Percentiles rank a stretch among this genome's conserved stretches.
Evolutionary conservation across 2,888 invertebrate genomes (phyloP).

Genomic region (Herminia tarsipennalis): DNA sequence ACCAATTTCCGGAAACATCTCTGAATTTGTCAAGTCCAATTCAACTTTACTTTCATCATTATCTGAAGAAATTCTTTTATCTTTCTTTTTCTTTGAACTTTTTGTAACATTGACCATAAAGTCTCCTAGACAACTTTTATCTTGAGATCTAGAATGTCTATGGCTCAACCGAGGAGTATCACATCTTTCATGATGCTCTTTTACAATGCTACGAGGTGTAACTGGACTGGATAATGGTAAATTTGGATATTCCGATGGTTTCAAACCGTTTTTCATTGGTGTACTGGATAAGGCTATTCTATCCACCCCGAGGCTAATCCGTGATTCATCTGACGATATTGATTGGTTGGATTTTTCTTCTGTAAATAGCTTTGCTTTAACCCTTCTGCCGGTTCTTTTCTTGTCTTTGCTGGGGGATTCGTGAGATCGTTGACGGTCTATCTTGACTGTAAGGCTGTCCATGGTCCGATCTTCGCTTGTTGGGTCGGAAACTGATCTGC

Average conservation of each 20-base stretch:
- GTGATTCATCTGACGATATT: conserved; percentile 70
- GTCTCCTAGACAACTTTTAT: conserved; percentile 74
- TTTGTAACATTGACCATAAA: conserved; percentile 66
- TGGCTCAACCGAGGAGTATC: conserved; percentile 69
- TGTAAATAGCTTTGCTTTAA: conserved; percentile 74
- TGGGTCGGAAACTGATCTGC: conserved; percentile 72
- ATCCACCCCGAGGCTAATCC: conserved; percentile 61
- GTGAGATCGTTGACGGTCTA: conserved; percentile 59
- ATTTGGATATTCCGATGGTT: conserved; percentile 56
- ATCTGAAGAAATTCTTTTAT: conserved; percentile 63
- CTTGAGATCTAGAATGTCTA: conserved; percentile 66
- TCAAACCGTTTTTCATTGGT: conserved; percentile 69
- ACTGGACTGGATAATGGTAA: conserved; percentile 63
- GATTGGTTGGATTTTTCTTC: conserved; percentile 67
- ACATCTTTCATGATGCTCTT: conserved; percentile 63
- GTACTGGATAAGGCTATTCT: conserved; percentile 68
- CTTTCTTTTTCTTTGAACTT: conserved; percentile 69
- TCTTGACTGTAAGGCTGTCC: conserved; percentile 60
- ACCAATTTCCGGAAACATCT: conserved; percentile 77
- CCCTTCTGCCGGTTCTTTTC: conserved; percentile 62
- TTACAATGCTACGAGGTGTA: conserved; percentile 61
- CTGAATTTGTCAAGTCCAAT: conserved; percentile 71
- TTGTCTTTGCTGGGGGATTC: conserved; percentile 73
- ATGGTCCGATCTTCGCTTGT: conserved; percentile 67
- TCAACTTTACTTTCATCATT: conserved; percentile 57